phyloP scores from a whole-genome alignment of 2,797 vertebrate species.

The Syndactyla subalaris region DNA sequence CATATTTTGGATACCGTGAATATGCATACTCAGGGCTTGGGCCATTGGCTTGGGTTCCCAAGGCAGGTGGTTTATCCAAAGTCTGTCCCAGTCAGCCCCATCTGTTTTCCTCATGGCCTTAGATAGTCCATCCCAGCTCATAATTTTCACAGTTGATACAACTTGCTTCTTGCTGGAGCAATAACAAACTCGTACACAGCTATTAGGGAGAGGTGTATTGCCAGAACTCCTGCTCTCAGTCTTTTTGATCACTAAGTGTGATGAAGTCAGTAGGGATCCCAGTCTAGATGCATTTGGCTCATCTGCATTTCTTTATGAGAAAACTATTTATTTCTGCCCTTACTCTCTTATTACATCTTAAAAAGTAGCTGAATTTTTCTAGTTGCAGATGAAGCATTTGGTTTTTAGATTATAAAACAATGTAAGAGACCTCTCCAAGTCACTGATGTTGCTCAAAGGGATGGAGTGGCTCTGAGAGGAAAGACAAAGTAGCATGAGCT shows the following conservation, averaged over 20 bases:
- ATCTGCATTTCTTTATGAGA: neutral
- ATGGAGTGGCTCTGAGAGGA: neutral
- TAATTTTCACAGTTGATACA: neutral
- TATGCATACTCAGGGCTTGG: neutral
- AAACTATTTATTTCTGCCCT: neutral
- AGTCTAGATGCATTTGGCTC: neutral
- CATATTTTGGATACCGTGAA: neutral
- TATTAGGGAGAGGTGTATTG: neutral
- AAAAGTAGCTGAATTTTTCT: neutral
- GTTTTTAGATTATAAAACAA: neutral
- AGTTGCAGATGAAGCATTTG: neutral
- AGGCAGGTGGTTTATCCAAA: neutral
- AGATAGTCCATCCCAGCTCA: neutral
- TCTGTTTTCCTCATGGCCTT: neutral
- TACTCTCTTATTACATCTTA: neutral
- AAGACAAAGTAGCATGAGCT: neutral
- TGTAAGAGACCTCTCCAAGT: neutral
- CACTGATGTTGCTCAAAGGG: neutral
- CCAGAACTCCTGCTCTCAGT: neutral
- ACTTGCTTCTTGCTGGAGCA: neutral
- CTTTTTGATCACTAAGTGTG: neutral
- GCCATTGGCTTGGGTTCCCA: neutral
- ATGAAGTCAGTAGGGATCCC: neutral
- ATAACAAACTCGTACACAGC: neutral
- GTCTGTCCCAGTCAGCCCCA: neutral